Evolutionary conservation across 1,140 invertebrate species (phyloP), one percentile per base, ranked within the genome.

Genomic region (Dufourea novaeangliae): DNA sequence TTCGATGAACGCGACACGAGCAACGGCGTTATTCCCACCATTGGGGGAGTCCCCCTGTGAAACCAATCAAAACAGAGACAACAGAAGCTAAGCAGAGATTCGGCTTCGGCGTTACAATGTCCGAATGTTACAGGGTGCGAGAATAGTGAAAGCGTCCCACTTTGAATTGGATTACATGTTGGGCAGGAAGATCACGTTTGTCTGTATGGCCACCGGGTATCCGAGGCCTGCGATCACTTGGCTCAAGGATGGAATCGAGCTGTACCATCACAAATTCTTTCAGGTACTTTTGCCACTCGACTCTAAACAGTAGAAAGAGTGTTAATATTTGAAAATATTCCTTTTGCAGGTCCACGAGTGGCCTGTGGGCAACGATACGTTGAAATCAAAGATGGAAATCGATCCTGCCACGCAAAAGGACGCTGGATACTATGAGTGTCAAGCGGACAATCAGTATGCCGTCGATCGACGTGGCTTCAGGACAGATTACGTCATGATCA

Each of bases 121-220:
- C 32, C 22, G 1, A 27, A 12, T 10, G 86, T 75, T 86, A 83
- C 85, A 98, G 97, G 97, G 97, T n/a, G 97, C 97, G 0, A 97
- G 96, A 93, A 98, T 98, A 72, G 93, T 95, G 17, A 95, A 97
- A 83, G 95, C 97, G 1, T 98, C 97, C 0, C 97, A 98, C 90
- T 98, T 98, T 92, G 97, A 98, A 91, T 95, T 96, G 92, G 97
- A 98, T 93, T 98, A 98, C 90, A 96, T 97, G 80, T 90, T 98
- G 71, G 97, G 97, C 1, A 97, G 98, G 89, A 98, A 98, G 91
- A 98, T 98, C 39, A 96, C 96, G 0, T 98, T 98, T 85, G 93
- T 98, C 57, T 98, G 97, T 88, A 96, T 97, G 82, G 97, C 97
- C 1, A 95, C 95, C 88, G 97, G 97, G 20, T 94, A 94, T 79